Percentiles rank a stretch among this genome's conserved stretches.
Conservation (phyloP, 1,140 invertebrate species). For the Mizuhopecten yessoensis region DNA sequence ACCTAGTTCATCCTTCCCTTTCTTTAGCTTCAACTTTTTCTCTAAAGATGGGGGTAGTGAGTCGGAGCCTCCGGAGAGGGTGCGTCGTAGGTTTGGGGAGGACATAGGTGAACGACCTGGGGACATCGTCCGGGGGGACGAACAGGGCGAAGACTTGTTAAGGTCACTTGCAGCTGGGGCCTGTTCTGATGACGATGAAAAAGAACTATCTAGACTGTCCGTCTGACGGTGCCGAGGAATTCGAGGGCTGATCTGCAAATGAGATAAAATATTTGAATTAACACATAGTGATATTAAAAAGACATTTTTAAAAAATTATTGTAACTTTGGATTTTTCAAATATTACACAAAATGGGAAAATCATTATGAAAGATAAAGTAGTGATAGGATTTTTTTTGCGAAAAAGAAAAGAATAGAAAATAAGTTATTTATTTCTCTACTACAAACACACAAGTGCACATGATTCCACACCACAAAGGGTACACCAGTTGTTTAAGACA, state of each 20-base stretch:
- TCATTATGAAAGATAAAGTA: too few relatives aligned
- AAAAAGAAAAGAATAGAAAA: too few relatives aligned
- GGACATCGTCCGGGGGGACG: slow-evolving; percentile 71
- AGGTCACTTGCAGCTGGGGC: slow-evolving; percentile 81
- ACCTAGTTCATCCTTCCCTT: slow-evolving; percentile 86
- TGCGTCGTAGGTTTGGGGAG: slow-evolving; percentile 73
- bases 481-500: too few relatives aligned
- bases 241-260: slow-evolving; percentile 35
- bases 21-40: slow-evolving; percentile 86
- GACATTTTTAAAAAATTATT: too few relatives aligned
- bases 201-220: slow-evolving; percentile 71
- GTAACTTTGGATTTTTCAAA: too few relatives aligned
- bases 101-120: slow-evolving; percentile 73
- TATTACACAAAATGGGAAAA: too few relatives aligned
- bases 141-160: slow-evolving; percentile 75
- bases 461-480: too few relatives aligned
- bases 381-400: too few relatives aligned
- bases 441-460: too few relatives aligned
- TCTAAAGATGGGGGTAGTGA: slow-evolving; percentile 86
- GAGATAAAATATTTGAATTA: background rate
- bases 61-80: slow-evolving; percentile 81
- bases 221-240: slow-evolving; percentile 61
- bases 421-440: too few relatives aligned
- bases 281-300: too few relatives aligned
- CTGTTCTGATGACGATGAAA: slow-evolving; percentile 76